Evolutionary conservation across 2,888 invertebrate genomes (phyloP).

Genomic region (Diplazon laetatorius): DNA sequence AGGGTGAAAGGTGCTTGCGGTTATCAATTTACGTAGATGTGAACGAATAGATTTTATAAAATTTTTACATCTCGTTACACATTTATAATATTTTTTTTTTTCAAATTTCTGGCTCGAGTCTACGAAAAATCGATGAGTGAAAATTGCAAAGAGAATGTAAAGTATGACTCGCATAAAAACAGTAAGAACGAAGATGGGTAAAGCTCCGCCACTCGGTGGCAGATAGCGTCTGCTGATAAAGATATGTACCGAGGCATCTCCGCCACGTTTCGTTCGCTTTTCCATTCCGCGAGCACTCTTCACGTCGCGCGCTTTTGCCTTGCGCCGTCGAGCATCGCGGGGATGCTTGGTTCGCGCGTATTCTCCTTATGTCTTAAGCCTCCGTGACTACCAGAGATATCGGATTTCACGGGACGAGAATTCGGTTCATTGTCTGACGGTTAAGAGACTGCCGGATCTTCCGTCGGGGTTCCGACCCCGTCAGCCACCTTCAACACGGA

Average conservation of each 20-base stretch:
- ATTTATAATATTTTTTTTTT: no score
- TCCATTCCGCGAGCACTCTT: constrained; percentile 22
- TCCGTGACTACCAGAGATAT: constrained; percentile 64
- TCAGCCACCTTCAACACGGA: constrained; percentile 52
- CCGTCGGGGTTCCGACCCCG: constrained; percentile 35
- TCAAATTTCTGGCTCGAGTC: not conserved
- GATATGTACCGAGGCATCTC: constrained; percentile 26
- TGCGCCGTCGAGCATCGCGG: constrained; percentile 4
- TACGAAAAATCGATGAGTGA: not conserved
- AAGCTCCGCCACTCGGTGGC: constrained; percentile 26
- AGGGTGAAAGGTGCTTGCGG: no score
- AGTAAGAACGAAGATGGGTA: constrained; percentile 34
- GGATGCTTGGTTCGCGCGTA: constrained; percentile 31
- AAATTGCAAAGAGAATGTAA: no score
- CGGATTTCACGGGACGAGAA: constrained; percentile 64
- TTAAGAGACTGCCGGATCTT: constrained; percentile 24
- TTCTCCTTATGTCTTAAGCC: constrained; percentile 58
- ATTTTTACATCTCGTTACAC: no score
- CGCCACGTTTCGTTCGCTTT: constrained; percentile 20
- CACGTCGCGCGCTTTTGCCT: constrained; percentile 7
- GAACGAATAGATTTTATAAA: no score
- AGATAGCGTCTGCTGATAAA: constrained; percentile 55
- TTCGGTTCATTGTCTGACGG: constrained; percentile 65
- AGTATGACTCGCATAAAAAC: not conserved
- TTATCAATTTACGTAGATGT: not conserved